Base-by-base conservation (phyloP, 2,113 vertebrate genomes). In the Labeo rohita region DNA sequence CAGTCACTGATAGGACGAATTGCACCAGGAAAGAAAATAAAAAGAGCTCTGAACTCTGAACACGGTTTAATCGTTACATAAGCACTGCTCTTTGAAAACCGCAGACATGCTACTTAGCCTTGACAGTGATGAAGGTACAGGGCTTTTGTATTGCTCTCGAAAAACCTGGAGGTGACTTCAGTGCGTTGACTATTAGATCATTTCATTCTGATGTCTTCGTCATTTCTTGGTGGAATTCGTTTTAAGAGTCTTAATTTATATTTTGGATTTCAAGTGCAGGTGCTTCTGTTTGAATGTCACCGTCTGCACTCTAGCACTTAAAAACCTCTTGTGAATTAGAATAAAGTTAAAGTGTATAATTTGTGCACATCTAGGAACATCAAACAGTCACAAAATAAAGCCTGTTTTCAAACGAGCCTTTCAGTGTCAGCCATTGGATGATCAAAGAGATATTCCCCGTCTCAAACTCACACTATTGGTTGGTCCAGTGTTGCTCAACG, bases 241-340 rank as follows among this genome's bases (percentile, higher is more conserved):
- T 74, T 74, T n/a, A 74, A 75, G 45, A 49, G 72, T 49, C 11
- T 74, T 49, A 12, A 74, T 23, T 74, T 49, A 74, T 74, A 8
- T 8, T 66, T 66, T 9, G 23, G 12, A 34, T 66, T 66, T 66
- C 23, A 73, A 47, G 70, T 73, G 43, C 21, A 23, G 43, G 45
- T 74, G 45, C 21, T 74, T 73, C 18, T 73, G 18, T 73, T 73
- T 73, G 39, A 47, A 47, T 73, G 70, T 72, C 43, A 47, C 11
- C 5, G 10, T 23, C 21, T 7, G 21, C 10, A 49, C 45, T 74
- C 45, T 7, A 23, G 72, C 21, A 23, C 21, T 73, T 74, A 47
- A 6, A 74, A 49, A 74, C 21, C n/a, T 74, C 21, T 12, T 49
- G 72, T 74, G 72, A 15, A 75, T 10, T 75, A 75, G 39, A n/a